A percentile compares a stretch with the other conserved stretches of the same genome.
These are phyloP conservation scores for Phoebastria nigripes DNA, from an alignment of 2,797 vertebrate species.

Conservation along the genomic window DNA sequence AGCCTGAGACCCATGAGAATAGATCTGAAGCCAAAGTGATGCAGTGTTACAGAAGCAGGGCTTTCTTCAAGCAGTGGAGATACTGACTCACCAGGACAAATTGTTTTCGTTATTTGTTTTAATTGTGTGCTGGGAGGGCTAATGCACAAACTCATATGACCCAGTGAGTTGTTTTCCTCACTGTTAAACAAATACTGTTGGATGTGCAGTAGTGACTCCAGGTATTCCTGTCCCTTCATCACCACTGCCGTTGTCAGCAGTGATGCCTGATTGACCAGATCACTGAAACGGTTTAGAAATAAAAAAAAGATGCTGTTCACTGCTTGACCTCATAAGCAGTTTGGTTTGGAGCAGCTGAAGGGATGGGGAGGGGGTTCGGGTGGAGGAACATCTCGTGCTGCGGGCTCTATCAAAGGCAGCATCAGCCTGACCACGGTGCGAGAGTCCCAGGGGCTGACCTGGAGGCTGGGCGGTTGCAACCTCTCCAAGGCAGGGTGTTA, in stretches of 20 bases:
- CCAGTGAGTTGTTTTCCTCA: background rate
- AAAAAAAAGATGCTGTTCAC: background rate
- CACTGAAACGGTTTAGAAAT: background rate
- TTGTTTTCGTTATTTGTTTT: slow-evolving; percentile 19
- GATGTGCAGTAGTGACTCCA: background rate
- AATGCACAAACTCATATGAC: background rate
- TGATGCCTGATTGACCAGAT: background rate
- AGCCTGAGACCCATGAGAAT: slow-evolving; percentile 18
- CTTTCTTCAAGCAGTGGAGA: background rate
- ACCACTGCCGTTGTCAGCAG: rapidly evolving
- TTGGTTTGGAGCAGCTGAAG: background rate
- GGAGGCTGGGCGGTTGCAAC: background rate
- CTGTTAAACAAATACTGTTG: background rate
- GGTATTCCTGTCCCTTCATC: background rate
- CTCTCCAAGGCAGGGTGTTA: background rate
- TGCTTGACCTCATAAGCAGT: background rate
- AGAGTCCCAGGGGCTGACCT: background rate
- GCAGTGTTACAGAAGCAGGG: slow-evolving; percentile 8
- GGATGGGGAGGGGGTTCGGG: background rate
- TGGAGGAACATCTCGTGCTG: background rate
- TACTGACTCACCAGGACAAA: slow-evolving; percentile 54
- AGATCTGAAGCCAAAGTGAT: slow-evolving; percentile 28
- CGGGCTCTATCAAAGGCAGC: background rate
- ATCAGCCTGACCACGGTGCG: background rate
- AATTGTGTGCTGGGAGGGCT: background rate